These are phyloP conservation scores for Pyrgilauda ruficollis DNA, from an alignment of 2,113 vertebrate genomes.

Conservation along the genomic window DNA sequence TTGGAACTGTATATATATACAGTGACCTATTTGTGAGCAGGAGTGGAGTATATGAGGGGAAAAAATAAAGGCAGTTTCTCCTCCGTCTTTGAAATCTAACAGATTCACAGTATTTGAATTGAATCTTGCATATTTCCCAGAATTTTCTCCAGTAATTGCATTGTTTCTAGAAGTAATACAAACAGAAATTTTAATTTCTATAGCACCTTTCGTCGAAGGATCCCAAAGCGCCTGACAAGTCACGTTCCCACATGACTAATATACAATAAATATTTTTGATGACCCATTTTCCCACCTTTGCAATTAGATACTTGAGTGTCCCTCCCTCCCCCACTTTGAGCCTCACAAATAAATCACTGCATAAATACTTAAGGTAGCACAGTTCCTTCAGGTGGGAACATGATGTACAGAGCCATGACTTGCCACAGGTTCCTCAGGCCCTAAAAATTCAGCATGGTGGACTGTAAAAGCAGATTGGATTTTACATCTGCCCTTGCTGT, in stretches of 20 bases:
- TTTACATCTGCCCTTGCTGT: conserved; percentile 11
- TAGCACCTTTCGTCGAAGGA: background rate
- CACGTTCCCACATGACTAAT: background rate
- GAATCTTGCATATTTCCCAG: background rate
- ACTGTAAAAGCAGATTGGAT: background rate
- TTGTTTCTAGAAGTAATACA: background rate
- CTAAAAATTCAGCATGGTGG: background rate
- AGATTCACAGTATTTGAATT: conserved; percentile 2
- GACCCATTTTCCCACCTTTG: background rate
- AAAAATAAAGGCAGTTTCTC: background rate
- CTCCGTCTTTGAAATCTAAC: background rate
- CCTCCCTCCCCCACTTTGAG: background rate
- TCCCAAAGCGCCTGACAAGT: background rate
- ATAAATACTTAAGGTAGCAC: background rate
- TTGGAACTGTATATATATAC: background rate
- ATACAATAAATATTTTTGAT: background rate
- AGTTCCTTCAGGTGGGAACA: conserved; percentile 12
- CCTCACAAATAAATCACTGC: conserved; percentile 45
- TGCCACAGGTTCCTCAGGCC: background rate
- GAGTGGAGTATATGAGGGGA: background rate
- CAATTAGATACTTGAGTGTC: background rate
- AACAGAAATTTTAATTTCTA: background rate
- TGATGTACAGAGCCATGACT: background rate
- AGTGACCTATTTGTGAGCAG: conserved; percentile 17
- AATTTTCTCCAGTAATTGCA: background rate